Percentiles rank a stretch among this genome's conserved stretches.
Conservation (phyloP, 2,113 vertebrate species). For the Rhinopomastus cyanomelas region DNA sequence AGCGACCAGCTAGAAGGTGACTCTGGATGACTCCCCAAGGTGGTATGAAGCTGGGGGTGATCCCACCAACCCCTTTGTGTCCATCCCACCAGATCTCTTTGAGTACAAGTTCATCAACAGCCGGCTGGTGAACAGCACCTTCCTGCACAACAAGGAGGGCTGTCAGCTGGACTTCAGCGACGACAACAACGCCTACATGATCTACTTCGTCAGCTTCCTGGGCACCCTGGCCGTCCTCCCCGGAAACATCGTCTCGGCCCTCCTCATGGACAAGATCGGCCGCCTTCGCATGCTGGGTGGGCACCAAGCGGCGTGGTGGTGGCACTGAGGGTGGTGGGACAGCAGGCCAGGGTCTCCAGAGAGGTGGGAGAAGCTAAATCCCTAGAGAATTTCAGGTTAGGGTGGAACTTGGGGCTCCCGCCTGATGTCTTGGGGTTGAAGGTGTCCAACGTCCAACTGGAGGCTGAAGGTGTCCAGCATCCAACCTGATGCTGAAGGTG, state of each 20-base stretch:
- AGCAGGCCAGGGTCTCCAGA: accelerated
- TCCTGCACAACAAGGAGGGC: conserved; percentile 96
- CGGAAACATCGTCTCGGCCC: conserved; percentile 93
- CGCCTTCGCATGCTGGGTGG: conserved; percentile 94
- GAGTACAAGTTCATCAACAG: conserved; percentile 93
- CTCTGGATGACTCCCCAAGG: too few relatives aligned
- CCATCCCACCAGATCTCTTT: conserved; percentile 83
- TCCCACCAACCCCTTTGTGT: neutral
- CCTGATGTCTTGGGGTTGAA: neutral
- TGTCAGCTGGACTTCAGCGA: conserved; percentile 93
- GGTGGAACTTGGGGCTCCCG: neutral
- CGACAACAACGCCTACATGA: conserved; percentile 97
- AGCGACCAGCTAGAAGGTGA: conserved; percentile 55
- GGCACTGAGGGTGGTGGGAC: neutral
- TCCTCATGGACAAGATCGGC: conserved; percentile 98
- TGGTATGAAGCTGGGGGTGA: accelerated
- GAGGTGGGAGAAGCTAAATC: neutral
- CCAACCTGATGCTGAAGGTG: too few relatives aligned
- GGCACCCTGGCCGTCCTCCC: conserved; percentile 95
- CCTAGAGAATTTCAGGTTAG: accelerated
- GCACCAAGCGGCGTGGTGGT: neutral
- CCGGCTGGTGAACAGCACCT: conserved; percentile 91
- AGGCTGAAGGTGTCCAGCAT: too few relatives aligned
- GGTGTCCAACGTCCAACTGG: too few relatives aligned
- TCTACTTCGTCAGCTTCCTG: conserved; percentile 98